Conservation (phyloP, 2,888 invertebrate genomes). For the Drosophila testacea region DNA sequence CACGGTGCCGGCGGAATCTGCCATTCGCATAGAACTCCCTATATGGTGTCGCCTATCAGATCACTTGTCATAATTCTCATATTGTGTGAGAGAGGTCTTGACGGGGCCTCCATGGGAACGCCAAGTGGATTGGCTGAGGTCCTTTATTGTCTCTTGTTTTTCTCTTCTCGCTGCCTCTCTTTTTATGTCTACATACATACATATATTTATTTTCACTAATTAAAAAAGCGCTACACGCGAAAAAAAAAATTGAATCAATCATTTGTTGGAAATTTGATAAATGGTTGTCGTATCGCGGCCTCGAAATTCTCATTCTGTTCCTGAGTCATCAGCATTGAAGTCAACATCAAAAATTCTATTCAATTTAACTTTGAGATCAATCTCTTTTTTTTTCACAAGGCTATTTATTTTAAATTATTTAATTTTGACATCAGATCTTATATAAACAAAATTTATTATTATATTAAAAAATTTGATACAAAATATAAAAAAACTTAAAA, state of each 20-base stretch:
- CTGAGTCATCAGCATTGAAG: constrained; percentile 14
- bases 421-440: background rate
- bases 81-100: constrained; percentile 61
- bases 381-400: background rate
- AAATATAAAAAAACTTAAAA: too few species aligned
- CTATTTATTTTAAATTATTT: background rate
- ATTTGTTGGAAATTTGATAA: constrained; percentile 77
- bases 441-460: background rate
- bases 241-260: constrained; percentile 67
- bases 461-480: too few species aligned
- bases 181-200: constrained; percentile 29
- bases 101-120: constrained; percentile 62
- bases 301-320: constrained; percentile 35
- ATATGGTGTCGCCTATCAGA: constrained; percentile 81
- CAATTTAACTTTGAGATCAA: constrained; percentile 12
- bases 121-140: constrained; percentile 44
- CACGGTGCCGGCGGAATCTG: constrained; percentile 61
- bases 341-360: constrained; percentile 17
- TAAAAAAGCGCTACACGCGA: constrained; percentile 47
- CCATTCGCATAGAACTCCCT: constrained; percentile 75
- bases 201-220: constrained; percentile 69
- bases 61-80: constrained; percentile 81
- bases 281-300: constrained; percentile 56
- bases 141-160: constrained; percentile 28
- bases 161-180: constrained; percentile 12